Evolutionary conservation across 2,888 invertebrate genomes (phyloP).

Genomic region (Toxonevra muliebris): DNA sequence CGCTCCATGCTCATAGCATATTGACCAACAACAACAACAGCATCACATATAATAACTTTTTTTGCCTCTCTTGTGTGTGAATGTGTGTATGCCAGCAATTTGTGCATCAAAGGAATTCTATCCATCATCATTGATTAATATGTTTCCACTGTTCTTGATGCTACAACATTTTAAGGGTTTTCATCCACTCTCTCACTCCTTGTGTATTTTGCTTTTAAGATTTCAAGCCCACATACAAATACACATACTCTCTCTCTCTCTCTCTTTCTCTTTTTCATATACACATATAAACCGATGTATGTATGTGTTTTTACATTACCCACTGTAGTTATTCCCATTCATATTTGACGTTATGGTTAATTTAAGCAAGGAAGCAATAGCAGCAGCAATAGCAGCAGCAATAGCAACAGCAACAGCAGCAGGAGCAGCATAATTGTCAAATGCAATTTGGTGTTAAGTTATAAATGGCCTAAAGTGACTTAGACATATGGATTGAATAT

Average conservation of each 20-base stretch:
- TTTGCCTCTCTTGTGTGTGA: too few relatives aligned
- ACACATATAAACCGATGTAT: not conserved
- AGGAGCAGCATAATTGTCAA: constrained; percentile 17
- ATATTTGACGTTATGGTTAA: too few relatives aligned
- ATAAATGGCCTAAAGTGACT: constrained; percentile 3
- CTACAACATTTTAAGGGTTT: not conserved
- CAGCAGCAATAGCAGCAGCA: not conserved
- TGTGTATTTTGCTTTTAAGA: not conserved
- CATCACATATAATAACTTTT: too few relatives aligned
- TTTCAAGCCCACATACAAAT: too few relatives aligned
- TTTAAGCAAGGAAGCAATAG: not conserved
- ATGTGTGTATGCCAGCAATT: not conserved
- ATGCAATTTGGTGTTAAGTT: constrained; percentile 14
- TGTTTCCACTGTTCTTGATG: constrained; percentile 3
- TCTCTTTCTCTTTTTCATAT: too few relatives aligned
- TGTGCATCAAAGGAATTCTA: constrained; percentile 8
- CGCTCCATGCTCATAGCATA: too few relatives aligned
- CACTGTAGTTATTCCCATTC: too few relatives aligned
- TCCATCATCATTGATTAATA: constrained; percentile 27
- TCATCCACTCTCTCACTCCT: not conserved
- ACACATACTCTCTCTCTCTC: too few relatives aligned
- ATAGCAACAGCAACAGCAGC: constrained; percentile 8
- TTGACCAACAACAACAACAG: too few relatives aligned
- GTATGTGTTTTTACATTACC: not conserved
- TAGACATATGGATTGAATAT: not conserved